A percentile compares a stretch with the other conserved stretches of the same genome.
phyloP scores from a whole-genome alignment of 2,888 invertebrate genomes.

The Andrena minutula region DNA sequence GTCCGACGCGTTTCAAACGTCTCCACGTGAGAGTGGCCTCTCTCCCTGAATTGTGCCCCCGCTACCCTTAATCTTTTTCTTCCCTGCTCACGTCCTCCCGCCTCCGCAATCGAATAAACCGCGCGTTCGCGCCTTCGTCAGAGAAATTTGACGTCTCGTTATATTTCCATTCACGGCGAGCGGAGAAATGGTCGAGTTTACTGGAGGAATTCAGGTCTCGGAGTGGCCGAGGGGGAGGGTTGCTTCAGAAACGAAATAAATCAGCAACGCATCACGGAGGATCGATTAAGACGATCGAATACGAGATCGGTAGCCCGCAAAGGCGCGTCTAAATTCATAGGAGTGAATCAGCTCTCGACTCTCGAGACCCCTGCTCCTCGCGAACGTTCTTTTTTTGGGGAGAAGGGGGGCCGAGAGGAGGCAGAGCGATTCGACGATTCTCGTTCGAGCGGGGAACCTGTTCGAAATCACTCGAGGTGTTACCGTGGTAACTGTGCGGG shows the following conservation, averaged over 20 bases:
- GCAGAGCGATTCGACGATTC: constrained; percentile 50
- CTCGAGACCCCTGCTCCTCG: constrained; percentile 12
- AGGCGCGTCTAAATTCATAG: neutral
- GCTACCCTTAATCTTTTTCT: constrained; percentile 32
- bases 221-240: neutral
- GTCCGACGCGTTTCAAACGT: constrained; percentile 66
- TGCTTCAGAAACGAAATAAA: neutral
- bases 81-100: constrained; percentile 4
- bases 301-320: constrained; percentile 21
- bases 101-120: constrained; percentile 53
- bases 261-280: neutral
- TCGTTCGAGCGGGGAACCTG: constrained; percentile 58
- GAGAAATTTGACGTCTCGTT: constrained; percentile 47
- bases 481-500: constrained; percentile 78
- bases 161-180: constrained; percentile 25
- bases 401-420: constrained; percentile 14
- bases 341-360: constrained; percentile 24
- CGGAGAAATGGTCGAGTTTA: constrained; percentile 4
- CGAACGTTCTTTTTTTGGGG: constrained; percentile 29
- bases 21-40: constrained; percentile 68
- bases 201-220: neutral
- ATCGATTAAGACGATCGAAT: constrained; percentile 19
- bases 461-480: constrained; percentile 70
- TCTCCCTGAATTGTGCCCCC: constrained; percentile 65
- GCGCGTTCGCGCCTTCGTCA: constrained; percentile 39